phyloP scores from a whole-genome alignment of 2,797 vertebrate species.

The Adelosebastes latens region DNA sequence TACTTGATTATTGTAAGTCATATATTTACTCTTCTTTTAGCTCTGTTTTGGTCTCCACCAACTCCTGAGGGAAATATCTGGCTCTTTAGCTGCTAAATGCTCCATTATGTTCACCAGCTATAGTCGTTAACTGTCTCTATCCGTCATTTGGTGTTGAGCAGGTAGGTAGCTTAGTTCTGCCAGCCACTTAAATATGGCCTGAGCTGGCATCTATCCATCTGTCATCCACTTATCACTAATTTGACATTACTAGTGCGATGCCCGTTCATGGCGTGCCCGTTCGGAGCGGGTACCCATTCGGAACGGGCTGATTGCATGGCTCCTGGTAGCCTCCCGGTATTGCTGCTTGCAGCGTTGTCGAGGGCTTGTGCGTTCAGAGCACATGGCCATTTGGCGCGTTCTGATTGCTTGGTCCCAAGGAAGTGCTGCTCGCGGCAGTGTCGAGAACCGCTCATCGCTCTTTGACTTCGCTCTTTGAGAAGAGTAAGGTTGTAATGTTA shows the following conservation, averaged over 20 bases:
- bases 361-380: no score
- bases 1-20: neutral
- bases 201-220: neutral
- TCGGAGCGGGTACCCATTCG: fast-evolving
- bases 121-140: neutral
- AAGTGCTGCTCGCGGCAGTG: no score
- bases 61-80: neutral
- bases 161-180: neutral
- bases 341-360: no score
- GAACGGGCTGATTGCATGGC: no score
- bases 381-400: no score
- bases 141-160: neutral
- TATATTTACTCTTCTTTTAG: neutral
- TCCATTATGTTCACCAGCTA: neutral
- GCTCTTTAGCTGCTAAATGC: neutral
- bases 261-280: no score
- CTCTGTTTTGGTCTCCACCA: neutral
- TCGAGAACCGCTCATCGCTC: no score
- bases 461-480: no score
- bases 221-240: neutral
- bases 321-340: no score
- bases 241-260: no score
- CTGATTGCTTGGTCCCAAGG: no score
- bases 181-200: neutral
- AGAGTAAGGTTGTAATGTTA: no score